Evolutionary conservation across 2,797 vertebrate species (phyloP).

Genomic region (Manis crassicaudata): DNA sequence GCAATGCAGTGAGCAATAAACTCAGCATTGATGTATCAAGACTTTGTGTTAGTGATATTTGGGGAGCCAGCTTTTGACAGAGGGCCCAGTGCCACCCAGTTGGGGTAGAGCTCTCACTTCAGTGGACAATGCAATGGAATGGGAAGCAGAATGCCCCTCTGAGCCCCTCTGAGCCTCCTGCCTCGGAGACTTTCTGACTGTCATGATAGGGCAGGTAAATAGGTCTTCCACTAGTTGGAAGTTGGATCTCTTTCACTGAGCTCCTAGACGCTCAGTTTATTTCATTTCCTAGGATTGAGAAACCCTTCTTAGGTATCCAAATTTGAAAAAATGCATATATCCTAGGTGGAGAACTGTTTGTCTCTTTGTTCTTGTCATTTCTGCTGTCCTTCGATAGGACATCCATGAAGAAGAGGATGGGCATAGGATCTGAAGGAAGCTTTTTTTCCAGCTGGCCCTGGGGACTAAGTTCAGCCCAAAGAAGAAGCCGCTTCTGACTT

Average conservation of each 20-base stretch:
- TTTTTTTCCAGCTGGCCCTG: not conserved
- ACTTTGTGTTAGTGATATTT: not conserved
- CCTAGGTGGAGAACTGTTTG: not conserved
- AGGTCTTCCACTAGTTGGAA: not conserved
- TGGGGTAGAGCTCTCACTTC: not conserved
- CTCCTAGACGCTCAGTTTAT: constrained; percentile 13
- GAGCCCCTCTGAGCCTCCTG: not conserved
- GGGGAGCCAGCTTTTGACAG: not conserved
- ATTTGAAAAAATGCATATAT: not conserved
- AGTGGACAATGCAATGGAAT: not conserved
- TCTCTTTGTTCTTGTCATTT: not conserved
- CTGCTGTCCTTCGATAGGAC: not conserved
- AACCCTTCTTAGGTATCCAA: not conserved
- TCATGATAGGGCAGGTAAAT: not conserved
- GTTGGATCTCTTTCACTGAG: not conserved
- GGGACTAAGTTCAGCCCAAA: not conserved
- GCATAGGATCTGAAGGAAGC: not conserved
- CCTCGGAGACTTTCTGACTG: not conserved
- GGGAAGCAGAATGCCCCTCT: not conserved
- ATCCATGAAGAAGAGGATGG: not conserved
- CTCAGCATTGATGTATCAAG: not conserved
- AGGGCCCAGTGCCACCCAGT: not conserved
- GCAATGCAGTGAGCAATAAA: not conserved
- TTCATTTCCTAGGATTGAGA: not conserved
- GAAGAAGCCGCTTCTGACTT: not conserved